phyloP scores from a whole-genome alignment of 2,797 vertebrate genomes.

The Neopelma chrysocephalum region DNA sequence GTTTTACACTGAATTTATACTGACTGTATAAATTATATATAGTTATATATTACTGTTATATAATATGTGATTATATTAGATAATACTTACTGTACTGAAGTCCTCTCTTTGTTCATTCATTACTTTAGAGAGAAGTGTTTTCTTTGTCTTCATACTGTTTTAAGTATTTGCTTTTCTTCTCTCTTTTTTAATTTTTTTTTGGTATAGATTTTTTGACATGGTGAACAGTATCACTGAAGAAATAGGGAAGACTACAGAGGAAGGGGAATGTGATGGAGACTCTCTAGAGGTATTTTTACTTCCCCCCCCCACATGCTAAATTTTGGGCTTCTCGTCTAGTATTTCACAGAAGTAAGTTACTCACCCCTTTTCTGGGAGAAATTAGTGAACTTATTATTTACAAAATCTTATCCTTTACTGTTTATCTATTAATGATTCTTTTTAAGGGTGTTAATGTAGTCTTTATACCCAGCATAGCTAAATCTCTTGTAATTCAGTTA shows the following conservation, averaged over 20 bases:
- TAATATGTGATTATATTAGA: neutral
- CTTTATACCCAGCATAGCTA: neutral
- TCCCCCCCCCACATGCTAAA: neutral
- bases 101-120: neutral
- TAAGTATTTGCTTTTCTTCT: neutral
- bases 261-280: conserved; percentile 91
- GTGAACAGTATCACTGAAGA: conserved; percentile 94
- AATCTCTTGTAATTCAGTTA: neutral
- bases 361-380: neutral
- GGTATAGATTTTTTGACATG: conserved; percentile 92
- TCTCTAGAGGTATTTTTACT: conserved; percentile 85
- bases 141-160: neutral
- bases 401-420: neutral
- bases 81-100: neutral
- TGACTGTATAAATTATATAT: neutral
- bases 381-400: neutral
- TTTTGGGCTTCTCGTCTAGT: neutral
- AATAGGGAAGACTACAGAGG: conserved; percentile 87
- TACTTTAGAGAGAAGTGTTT: neutral
- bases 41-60: neutral
- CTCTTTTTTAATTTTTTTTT: neutral
- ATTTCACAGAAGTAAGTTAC: neutral
- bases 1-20: neutral
- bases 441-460: neutral
- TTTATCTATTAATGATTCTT: neutral